Evolutionary conservation across 2,888 invertebrate genomes (phyloP), one percentile per base, ranked within the genome.

Genomic region (Mesochorus sp.): DNA sequence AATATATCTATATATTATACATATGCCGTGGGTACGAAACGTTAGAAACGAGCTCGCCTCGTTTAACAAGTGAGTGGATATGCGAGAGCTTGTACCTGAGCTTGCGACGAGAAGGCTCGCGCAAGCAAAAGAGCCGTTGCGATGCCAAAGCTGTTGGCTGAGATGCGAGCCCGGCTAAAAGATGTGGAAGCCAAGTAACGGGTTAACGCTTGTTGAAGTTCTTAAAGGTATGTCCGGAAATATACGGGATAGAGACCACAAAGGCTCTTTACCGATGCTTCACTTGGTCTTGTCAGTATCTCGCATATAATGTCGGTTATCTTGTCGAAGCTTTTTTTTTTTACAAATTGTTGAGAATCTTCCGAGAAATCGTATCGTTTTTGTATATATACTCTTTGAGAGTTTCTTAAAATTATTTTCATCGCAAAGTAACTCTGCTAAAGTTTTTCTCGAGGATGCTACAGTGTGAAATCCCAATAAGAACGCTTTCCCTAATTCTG

Each of bases 1-100:
- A 19, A n/a, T 31, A 31, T 31, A 31, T 31, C 2, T 10, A 31
- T 31, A 31, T 31, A 31, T 10, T n/a, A 17, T 53, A 8, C 8
- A 39, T 17, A 26, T 24, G 26, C 39, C n/a, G 37, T 14, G 1
- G 39, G 26, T 51, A 42, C 53, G n/a, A 51, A 61, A 71, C 28
- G 39, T 59, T 42, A 21, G 64, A 70, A 37, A 34, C 37, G 64
- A 74, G 74, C 64, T 70, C 53, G 61, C 6, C 68, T 78, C 78
- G 78, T 74, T 78, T 64, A 70, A 59, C 78, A 59, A n/a, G 68
- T 37, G 64, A 70, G 73, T 64, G 62, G 74, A 74, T 59, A 59
- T 70, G 51, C 62, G 68, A 39, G 70, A 62, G 53, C 47, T 62
- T 66, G 34, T 55, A 61, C 19, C 34, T n/a, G n/a, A 49, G 59